Percentiles rank a stretch among this genome's conserved stretches.
phyloP scores from a whole-genome alignment of 1,140 invertebrate genomes.

The Drosophila eugracilis region DNA sequence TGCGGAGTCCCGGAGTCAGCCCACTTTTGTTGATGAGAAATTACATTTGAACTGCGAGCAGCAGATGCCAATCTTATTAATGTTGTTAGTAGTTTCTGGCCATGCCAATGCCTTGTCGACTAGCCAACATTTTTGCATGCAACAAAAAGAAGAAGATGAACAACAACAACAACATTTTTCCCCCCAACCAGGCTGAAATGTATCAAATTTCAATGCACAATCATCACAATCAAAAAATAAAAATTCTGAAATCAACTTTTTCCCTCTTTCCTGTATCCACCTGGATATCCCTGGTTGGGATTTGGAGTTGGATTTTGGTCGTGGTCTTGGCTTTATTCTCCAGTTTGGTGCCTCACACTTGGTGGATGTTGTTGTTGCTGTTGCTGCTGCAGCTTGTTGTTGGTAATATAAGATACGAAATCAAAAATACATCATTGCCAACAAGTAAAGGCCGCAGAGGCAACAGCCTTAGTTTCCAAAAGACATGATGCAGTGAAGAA shows the following conservation, averaged over 20 bases:
- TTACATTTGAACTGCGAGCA: constrained; percentile 81
- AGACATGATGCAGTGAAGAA: constrained; percentile 5
- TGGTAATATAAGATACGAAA: constrained; percentile 84
- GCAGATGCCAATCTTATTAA: constrained; percentile 83
- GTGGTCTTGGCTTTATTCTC: constrained; percentile 25
- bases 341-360: constrained; percentile 60
- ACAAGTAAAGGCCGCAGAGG: constrained; percentile 62
- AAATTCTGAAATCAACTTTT: constrained; percentile 82
- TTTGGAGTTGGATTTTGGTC: constrained; percentile 18
- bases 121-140: constrained; percentile 83
- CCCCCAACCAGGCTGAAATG: constrained; percentile 59
- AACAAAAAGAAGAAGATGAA: constrained; percentile 42
- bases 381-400: constrained; percentile 55
- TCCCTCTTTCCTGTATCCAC: background rate
- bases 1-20: constrained; percentile 37
- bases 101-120: constrained; percentile 77
- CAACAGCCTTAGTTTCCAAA: constrained; percentile 39
- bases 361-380: constrained; percentile 52
- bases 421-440: constrained; percentile 83
- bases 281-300: background rate
- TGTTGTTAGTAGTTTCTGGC: constrained; percentile 71
- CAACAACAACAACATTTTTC: constrained; percentile 27
- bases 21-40: constrained; percentile 81
- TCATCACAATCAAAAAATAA: constrained; percentile 83
- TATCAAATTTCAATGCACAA: constrained; percentile 84